phyloP scores from a whole-genome alignment of 2,797 vertebrate species.

The Sphaeramia orbicularis region DNA sequence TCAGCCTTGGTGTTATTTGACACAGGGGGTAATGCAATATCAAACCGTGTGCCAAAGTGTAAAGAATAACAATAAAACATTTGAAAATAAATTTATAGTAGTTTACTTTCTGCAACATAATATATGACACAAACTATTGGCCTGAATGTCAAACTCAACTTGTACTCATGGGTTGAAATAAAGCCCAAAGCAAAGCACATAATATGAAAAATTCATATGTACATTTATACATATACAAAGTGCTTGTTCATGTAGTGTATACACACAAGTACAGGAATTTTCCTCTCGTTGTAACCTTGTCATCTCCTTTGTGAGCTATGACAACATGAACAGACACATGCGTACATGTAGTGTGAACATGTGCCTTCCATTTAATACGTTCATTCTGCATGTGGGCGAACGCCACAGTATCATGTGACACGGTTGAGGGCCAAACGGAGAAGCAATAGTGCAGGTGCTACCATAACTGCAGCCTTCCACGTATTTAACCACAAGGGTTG shows the following conservation, averaged over 20 bases:
- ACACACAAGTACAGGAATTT: neutral
- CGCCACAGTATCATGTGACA: slow-evolving; percentile 8
- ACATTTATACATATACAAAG: neutral
- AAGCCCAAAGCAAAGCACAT: slow-evolving; percentile 6
- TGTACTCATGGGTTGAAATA: neutral
- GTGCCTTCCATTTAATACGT: slow-evolving; percentile 29
- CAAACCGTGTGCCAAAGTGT: slow-evolving; percentile 13
- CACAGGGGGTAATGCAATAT: slow-evolving; percentile 4
- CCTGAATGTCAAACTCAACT: slow-evolving; percentile 10
- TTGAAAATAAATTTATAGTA: neutral
- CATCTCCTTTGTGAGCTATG: neutral
- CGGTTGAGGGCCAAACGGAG: slow-evolving; percentile 15
- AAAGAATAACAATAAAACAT: neutral
- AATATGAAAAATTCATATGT: no score
- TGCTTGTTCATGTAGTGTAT: neutral
- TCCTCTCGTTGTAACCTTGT: neutral
- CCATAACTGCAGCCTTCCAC: slow-evolving; percentile 49
- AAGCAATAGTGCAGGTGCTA: slow-evolving; percentile 29
- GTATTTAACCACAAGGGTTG: slow-evolving; percentile 53
- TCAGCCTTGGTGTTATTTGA: slow-evolving; percentile 15
- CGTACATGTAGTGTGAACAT: neutral
- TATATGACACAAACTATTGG: neutral
- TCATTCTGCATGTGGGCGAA: slow-evolving; percentile 20
- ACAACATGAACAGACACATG: slow-evolving; percentile 11
- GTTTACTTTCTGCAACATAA: slow-evolving; percentile 4